Conservation (phyloP, 2,113 vertebrate genomes). For the Neodon shergylaensis region DNA sequence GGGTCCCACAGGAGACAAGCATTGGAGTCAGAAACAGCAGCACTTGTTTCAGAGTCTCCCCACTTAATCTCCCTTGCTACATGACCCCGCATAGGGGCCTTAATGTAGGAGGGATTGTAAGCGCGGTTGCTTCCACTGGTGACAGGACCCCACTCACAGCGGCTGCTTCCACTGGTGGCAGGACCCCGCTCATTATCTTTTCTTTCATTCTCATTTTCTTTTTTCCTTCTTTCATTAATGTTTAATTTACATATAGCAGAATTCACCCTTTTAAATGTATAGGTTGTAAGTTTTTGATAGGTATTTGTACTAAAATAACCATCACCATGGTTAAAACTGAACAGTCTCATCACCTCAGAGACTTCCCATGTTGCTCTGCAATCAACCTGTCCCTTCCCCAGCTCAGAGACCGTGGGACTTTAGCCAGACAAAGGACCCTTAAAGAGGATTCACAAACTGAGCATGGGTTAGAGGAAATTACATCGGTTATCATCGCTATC, state of each 20-base stretch:
- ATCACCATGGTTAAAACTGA: background rate
- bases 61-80: background rate
- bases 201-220: background rate
- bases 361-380: background rate
- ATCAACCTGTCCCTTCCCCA: background rate
- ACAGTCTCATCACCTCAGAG: background rate
- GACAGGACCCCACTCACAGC: background rate
- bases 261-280: background rate
- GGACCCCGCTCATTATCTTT: background rate
- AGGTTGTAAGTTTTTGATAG: background rate
- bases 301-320: too few species aligned
- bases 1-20: background rate
- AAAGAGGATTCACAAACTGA: background rate
- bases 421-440: background rate
- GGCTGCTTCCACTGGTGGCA: background rate
- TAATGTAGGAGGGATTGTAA: background rate
- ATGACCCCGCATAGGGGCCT: background rate
- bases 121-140: background rate
- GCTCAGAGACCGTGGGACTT: background rate
- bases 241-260: background rate
- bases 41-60: background rate
- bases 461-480: background rate
- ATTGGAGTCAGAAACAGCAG: background rate
- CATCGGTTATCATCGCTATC: background rate
- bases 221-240: background rate